A percentile compares a stretch with the other conserved stretches of the same genome.
phyloP scores from a whole-genome alignment of 2,888 invertebrate species.

The Lamproptera curius region DNA sequence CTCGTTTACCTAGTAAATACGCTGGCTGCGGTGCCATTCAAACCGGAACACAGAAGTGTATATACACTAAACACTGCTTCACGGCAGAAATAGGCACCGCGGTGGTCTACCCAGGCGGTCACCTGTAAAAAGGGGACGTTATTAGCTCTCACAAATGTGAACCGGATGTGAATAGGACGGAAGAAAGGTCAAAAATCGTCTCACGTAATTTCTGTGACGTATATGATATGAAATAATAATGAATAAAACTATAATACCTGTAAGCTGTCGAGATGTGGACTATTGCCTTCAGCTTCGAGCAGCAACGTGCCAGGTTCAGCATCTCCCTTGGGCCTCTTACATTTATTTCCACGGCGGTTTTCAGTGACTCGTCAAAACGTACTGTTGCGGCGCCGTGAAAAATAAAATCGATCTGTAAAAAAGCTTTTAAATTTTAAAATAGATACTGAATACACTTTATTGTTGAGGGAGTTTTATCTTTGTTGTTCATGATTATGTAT shows the following conservation, averaged over 20 bases:
- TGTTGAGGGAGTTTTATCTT: too few relatives aligned
- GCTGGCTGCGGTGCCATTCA: too few relatives aligned
- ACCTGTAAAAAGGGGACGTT: too few relatives aligned
- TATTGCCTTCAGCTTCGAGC: conserved; percentile 71
- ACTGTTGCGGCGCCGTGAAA: conserved; percentile 77
- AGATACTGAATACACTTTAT: background rate
- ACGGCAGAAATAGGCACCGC: too few relatives aligned
- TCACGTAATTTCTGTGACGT: too few relatives aligned
- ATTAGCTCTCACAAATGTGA: background rate
- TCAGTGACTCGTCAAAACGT: conserved; percentile 69
- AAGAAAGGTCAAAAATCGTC: background rate
- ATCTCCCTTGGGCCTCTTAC: conserved; percentile 68
- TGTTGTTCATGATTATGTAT: too few relatives aligned
- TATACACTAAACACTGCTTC: too few relatives aligned
- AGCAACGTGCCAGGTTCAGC: conserved; percentile 51
- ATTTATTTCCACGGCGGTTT: conserved; percentile 64
- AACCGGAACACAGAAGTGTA: too few relatives aligned
- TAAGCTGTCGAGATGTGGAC: conserved; percentile 95
- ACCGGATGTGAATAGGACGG: background rate
- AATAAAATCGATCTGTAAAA: conserved; percentile 45
- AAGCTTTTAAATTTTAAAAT: background rate
- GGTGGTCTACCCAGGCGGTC: too few relatives aligned
- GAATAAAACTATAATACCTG: conserved; percentile 51
- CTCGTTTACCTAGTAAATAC: too few relatives aligned
- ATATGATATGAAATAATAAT: too few relatives aligned